These are phyloP conservation scores for Lanistes nyassanus DNA, from an alignment of 1,140 invertebrate species.

Conservation along the genomic window DNA sequence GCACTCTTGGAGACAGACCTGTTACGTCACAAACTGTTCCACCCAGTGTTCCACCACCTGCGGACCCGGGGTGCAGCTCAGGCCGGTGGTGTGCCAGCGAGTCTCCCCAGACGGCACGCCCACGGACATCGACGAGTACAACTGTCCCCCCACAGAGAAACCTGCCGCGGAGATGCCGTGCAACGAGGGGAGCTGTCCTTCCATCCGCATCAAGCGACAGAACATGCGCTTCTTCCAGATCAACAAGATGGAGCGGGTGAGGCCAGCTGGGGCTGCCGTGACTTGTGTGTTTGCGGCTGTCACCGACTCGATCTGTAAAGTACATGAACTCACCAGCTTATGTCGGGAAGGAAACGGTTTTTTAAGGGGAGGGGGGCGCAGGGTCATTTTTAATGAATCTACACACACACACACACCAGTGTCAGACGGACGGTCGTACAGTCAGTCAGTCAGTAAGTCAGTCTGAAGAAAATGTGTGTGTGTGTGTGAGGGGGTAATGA, in stretches of 20 bases:
- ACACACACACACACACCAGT: too few species aligned
- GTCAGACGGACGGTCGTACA: too few species aligned
- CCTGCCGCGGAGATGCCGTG: conserved; percentile 31
- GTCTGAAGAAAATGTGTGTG: background rate
- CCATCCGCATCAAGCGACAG: conserved; percentile 38
- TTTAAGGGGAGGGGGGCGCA: too few species aligned
- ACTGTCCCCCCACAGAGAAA: conserved; percentile 36
- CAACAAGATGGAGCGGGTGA: conserved; percentile 41
- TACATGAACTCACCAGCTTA: too few species aligned
- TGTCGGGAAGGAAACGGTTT: too few species aligned
- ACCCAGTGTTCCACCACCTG: conserved; percentile 77
- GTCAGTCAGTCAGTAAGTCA: background rate
- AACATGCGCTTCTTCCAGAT: conserved; percentile 50
- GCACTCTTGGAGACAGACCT: too few species aligned
- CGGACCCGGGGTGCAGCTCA: conserved; percentile 72
- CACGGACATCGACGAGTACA: conserved; percentile 35
- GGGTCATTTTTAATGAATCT: too few species aligned
- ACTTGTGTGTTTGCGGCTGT: too few species aligned
- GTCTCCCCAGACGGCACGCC: conserved; percentile 30
- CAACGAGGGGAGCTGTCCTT: conserved; percentile 39
- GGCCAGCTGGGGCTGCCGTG: too few species aligned
- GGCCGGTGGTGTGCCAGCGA: conserved; percentile 87
- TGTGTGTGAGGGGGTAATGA: background rate
- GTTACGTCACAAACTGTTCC: too few species aligned
- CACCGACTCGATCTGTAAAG: too few species aligned